phyloP scores from a whole-genome alignment of 2,888 invertebrate genomes.

The Hypena proboscidalis region DNA sequence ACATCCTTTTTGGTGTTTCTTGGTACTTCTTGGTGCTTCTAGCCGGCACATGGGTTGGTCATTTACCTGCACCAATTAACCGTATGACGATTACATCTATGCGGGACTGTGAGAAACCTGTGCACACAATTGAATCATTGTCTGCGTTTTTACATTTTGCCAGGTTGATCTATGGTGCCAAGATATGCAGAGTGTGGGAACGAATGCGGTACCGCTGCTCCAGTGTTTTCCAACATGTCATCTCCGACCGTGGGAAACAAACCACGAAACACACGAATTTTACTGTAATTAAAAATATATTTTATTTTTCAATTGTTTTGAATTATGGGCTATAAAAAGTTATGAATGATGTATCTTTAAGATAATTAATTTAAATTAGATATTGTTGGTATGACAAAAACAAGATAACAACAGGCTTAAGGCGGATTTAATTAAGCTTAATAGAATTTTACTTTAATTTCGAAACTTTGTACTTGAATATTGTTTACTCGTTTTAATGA shows the following conservation, averaged over 20 bases:
- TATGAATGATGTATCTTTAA: slow-evolving; percentile 10
- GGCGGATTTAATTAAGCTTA: slow-evolving; percentile 5
- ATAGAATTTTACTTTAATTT: too few species aligned
- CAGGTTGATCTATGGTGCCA: slow-evolving; percentile 80
- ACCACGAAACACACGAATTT: slow-evolving; percentile 55
- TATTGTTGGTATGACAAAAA: slow-evolving; percentile 12
- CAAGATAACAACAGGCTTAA: slow-evolving; percentile 2
- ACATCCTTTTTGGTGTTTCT: slow-evolving; percentile 24
- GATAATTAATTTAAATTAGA: slow-evolving; percentile 19
- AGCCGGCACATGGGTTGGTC: slow-evolving; percentile 72
- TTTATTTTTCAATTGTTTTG: slow-evolving; percentile 59
- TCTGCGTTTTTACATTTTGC: slow-evolving; percentile 79
- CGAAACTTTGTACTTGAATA: too few species aligned
- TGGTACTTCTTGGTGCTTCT: slow-evolving; percentile 22
- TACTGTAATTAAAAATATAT: slow-evolving; percentile 57
- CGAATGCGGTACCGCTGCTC: slow-evolving; percentile 56
- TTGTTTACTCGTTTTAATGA: too few species aligned
- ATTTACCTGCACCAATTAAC: slow-evolving; percentile 82
- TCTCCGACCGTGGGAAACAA: slow-evolving; percentile 76
- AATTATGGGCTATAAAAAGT: slow-evolving; percentile 47
- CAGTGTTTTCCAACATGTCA: slow-evolving; percentile 77
- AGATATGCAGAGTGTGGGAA: slow-evolving; percentile 86
- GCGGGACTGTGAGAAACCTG: slow-evolving; percentile 80
- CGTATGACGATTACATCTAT: slow-evolving; percentile 73
- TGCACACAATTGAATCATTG: slow-evolving; percentile 84